Evolutionary conservation across 2,888 invertebrate species (phyloP).

Genomic region (Dolomedes plantarius): DNA sequence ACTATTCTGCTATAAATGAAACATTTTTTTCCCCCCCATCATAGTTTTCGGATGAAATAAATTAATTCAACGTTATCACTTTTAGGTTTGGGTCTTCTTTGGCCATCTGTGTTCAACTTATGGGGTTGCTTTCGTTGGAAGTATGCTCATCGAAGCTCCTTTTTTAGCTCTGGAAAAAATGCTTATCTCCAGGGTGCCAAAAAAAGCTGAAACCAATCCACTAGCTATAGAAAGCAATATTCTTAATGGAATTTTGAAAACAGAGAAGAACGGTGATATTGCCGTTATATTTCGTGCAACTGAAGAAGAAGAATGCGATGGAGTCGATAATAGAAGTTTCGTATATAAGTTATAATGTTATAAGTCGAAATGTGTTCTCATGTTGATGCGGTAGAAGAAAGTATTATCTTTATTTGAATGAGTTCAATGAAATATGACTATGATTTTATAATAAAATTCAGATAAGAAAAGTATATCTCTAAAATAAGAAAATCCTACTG

Average conservation of each 20-base stretch:
- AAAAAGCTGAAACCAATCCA: not conserved
- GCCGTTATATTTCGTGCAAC: conserved; percentile 35
- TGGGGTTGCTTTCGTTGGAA: conserved; percentile 53
- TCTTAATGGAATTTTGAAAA: conserved; percentile 33
- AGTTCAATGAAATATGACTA: too few relatives aligned
- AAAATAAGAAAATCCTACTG: too few relatives aligned
- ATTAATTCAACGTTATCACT: too few relatives aligned
- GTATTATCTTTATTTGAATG: too few relatives aligned
- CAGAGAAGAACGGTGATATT: conserved; percentile 40
- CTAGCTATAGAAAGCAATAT: not conserved
- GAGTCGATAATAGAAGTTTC: conserved; percentile 31
- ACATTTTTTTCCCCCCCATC: too few relatives aligned
- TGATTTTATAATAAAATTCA: too few relatives aligned
- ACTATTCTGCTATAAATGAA: too few relatives aligned
- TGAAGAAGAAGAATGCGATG: conserved; percentile 10
- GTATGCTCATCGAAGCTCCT: conserved; percentile 56
- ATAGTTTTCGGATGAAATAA: too few relatives aligned
- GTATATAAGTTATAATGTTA: too few relatives aligned
- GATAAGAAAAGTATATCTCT: too few relatives aligned
- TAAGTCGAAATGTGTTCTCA: too few relatives aligned
- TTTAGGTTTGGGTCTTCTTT: conserved; percentile 62
- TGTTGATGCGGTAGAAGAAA: too few relatives aligned
- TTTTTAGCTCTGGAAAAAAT: conserved; percentile 55
- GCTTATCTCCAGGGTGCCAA: conserved; percentile 3
- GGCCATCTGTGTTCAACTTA: conserved; percentile 53